phyloP scores from a whole-genome alignment of 2,797 vertebrate genomes.

The Morelia viridis region DNA sequence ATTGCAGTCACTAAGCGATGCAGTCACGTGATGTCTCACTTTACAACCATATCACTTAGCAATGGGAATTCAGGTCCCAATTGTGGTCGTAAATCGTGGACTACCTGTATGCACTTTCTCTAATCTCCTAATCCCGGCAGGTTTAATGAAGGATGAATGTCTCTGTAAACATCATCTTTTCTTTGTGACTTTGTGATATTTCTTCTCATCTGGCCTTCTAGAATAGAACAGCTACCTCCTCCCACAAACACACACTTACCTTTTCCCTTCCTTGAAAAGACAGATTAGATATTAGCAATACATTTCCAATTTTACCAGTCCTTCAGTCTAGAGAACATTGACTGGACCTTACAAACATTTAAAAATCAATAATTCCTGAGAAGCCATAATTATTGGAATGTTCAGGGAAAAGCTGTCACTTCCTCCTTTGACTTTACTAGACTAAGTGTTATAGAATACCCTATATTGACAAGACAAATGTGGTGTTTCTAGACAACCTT shows the following conservation, averaged over 20 bases:
- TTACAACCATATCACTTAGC: too few species aligned
- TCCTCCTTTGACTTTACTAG: background rate
- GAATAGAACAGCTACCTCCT: background rate
- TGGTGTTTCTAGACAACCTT: constrained; percentile 12
- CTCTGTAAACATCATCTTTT: background rate
- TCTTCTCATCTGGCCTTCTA: background rate
- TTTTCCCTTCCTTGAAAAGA: background rate
- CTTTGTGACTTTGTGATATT: background rate
- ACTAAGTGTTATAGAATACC: background rate
- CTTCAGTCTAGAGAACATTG: background rate
- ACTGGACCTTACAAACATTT: background rate
- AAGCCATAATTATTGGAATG: background rate
- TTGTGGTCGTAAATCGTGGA: too few species aligned
- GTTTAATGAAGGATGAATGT: background rate
- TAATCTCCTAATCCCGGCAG: background rate
- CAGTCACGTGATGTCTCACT: too few species aligned
- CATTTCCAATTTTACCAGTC: background rate
- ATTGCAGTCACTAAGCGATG: too few species aligned
- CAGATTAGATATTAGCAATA: background rate
- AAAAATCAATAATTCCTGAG: background rate
- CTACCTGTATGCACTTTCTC: background rate
- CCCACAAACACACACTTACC: background rate
- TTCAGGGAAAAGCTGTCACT: background rate
- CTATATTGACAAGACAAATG: constrained; percentile 2
- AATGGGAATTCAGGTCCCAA: too few species aligned